Evolutionary conservation across 2,797 vertebrate species (phyloP), one percentile per base, ranked within the genome.

Genomic region (Anguilla megastoma): DNA sequence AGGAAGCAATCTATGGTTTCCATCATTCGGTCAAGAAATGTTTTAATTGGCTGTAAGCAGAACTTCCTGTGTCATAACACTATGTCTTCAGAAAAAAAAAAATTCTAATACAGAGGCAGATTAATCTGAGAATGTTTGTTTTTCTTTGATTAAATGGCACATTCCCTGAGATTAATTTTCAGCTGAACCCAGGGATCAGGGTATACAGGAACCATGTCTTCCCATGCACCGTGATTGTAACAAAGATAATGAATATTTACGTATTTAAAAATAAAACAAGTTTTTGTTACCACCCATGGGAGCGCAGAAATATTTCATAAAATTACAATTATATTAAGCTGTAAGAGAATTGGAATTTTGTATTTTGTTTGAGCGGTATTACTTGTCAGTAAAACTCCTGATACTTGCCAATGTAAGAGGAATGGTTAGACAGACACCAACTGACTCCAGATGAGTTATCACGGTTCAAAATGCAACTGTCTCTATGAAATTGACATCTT

Each of bases 91-190:
- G 24, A 7, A 27, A 74, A 74, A 76, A 76, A 14, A 1, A 10
- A 1, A n/a, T 82, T 82, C 79, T 82, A 82, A 48, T 48, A 48
- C 5, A 14, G 79, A 7, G 21, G 14, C 18, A n/a, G 41, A 82
- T 82, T 82, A 50, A 48, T 48, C 21, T 41, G 76, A 41, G 41
- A 48, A 9, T 9, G 21, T 50, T 82, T 48, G 41, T 82, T 82
- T 82, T 48, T 82, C 41, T 82, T 82, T 82, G 45, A 50, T n/a
- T n/a, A 50, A 82, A 82, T 50, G 45, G 79, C 79, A 48, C 21
- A 0, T 45, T 24, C 36, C 36, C 33, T 45, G 10, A 18, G 18
- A n/a, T 48, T 8, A n/a, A 50, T 48, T 82, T n/a, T 48, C 16
- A 33, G 14, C 36, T 76, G 30, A 76, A 36, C 12, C 30, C 27